Evolutionary conservation across 2,797 vertebrate species (phyloP).

Genomic region (Astyanax mexicanus): DNA sequence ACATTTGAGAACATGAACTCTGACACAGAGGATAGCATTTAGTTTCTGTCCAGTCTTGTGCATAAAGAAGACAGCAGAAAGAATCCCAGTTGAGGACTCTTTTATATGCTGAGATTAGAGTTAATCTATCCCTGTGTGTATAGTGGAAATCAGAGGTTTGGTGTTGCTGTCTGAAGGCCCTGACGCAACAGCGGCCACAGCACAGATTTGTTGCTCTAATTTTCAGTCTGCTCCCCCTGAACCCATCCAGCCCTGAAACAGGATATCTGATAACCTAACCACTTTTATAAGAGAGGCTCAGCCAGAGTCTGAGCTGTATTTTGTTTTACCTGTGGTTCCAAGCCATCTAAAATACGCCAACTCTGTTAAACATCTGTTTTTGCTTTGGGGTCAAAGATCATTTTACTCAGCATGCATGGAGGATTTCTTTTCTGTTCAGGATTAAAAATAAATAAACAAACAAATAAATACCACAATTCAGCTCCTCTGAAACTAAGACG

Average conservation of each 20-base stretch:
- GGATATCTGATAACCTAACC: slow-evolving; percentile 13
- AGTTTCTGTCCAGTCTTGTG: no score
- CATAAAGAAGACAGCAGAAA: background rate
- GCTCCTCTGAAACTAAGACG: background rate
- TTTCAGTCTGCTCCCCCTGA: slow-evolving; percentile 29
- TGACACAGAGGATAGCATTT: no score
- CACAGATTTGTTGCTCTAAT: slow-evolving; percentile 42
- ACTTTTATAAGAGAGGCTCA: slow-evolving; percentile 35
- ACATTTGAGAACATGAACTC: background rate
- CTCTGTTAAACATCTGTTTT: background rate
- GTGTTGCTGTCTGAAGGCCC: slow-evolving; percentile 22
- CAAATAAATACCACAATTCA: background rate
- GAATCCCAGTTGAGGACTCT: background rate
- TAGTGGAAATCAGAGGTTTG: slow-evolving; percentile 34
- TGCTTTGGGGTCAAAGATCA: background rate
- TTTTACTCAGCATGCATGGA: background rate
- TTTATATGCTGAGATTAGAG: background rate
- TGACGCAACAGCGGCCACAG: slow-evolving; percentile 28
- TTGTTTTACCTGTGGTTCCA: background rate
- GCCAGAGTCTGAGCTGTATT: background rate
- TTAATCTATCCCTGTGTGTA: slow-evolving; percentile 7
- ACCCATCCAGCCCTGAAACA: slow-evolving; percentile 14
- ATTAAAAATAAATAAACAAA: background rate
- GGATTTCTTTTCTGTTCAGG: background rate
- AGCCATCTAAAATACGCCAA: background rate